Evolutionary conservation across 2,113 vertebrate species (phyloP), one percentile per base, ranked within the genome.

Genomic region (Mormyrus lacerda): DNA sequence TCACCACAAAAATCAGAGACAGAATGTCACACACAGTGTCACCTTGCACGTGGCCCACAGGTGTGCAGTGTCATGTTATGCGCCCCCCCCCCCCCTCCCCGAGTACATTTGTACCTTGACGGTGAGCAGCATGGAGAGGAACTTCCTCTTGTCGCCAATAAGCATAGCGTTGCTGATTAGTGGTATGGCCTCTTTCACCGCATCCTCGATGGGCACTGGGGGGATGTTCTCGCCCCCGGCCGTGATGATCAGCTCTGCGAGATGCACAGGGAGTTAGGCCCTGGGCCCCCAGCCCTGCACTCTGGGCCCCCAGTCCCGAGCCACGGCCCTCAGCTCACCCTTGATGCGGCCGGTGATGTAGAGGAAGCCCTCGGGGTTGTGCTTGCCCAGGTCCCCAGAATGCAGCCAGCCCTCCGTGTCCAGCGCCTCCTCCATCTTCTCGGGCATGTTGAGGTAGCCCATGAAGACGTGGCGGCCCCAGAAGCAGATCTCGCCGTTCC

Each of bases 401-500:
- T 97, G 98, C 85, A 99, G 95, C 98, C 98, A 99, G 65, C 98
- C 98, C 0, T 97, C 96, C 0, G 94, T 76, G 0, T 99, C 97
- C 0, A 99, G 91, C 0, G 94, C 95, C 91, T 99, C 97, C 88
- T 51, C 89, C 0, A 97, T 99, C 89, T 96, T 97, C 0, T 96
- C 96, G 0, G 96, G 92, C 94, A 95, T 96, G 89, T 97, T 96
- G 91, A 99, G 92, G 91, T 99, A 99, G 42, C 98, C 98, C 98
- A 99, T 99, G 94, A 99, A 99, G 91, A 99, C 4, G 15, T 99
- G 97, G 0, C 98, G 95, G 0, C 98, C 98, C 87, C 97, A 97
- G 90, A 98, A 96, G 91, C 98, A 98, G 91, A 99, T 90, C 93
- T 99, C 98, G 0, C 98, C 98, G 0, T 17, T 82, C 3, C 96